Conservation (phyloP, 2,113 vertebrate species). For the Connochaetes taurinus region DNA sequence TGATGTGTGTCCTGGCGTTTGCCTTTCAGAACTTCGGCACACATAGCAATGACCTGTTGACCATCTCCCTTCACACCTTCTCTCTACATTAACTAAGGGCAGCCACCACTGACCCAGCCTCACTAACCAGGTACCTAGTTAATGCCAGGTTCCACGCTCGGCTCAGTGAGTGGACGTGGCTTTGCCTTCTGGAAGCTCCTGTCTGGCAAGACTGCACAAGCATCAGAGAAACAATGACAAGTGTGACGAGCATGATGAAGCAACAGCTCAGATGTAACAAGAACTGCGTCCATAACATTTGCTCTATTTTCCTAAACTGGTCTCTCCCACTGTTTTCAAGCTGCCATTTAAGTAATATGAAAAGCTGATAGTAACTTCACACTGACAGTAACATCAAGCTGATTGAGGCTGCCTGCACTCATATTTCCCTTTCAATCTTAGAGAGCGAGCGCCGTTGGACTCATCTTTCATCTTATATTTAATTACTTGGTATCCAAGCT, state of each 20-base stretch:
- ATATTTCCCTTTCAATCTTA: neutral
- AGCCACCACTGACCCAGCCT: neutral
- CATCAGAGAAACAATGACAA: neutral
- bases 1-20: neutral
- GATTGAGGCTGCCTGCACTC: neutral
- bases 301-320: neutral
- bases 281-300: no score
- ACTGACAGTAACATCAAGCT: neutral
- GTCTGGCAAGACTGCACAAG: neutral
- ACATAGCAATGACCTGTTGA: neutral
- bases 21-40: neutral
- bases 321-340: neutral
- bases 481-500: slow-evolving; percentile 52
- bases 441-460: neutral
- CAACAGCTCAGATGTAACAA: neutral
- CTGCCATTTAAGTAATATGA: neutral
- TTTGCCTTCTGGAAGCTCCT: neutral
- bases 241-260: accelerated
- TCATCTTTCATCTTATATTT: slow-evolving; percentile 63
- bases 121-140: neutral
- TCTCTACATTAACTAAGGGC: neutral
- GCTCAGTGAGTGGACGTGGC: neutral
- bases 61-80: neutral
- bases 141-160: accelerated
- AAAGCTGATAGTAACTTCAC: neutral